phyloP scores from a whole-genome alignment of 2,797 vertebrate genomes.

The Bradypodion pumilum region DNA sequence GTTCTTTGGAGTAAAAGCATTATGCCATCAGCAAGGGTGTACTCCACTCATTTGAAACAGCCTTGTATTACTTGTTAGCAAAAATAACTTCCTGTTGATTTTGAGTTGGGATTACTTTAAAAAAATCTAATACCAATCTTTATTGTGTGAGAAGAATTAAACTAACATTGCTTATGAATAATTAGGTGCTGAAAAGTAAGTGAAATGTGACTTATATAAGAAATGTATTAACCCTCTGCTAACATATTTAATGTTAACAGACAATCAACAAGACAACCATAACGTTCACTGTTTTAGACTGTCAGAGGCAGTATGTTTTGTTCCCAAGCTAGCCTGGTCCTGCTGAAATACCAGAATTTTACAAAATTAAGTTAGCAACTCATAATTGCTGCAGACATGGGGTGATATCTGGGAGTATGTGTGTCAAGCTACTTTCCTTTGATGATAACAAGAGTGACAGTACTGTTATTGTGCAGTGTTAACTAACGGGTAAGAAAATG shows the following conservation, averaged over 20 bases:
- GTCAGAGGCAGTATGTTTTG: not conserved
- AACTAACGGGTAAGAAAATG: not conserved
- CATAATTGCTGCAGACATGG: not conserved
- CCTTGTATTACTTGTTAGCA: not conserved
- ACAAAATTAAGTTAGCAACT: not conserved
- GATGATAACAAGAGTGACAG: no score
- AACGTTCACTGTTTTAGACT: not conserved
- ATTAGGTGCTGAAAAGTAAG: conserved; percentile 1
- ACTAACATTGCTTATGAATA: not conserved
- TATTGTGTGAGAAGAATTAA: not conserved
- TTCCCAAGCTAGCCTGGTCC: not conserved
- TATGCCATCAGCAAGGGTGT: conserved; percentile 19
- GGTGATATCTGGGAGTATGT: no score
- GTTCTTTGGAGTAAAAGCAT: not conserved
- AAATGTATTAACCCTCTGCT: not conserved
- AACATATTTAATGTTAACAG: not conserved
- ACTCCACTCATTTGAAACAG: conserved; percentile 25
- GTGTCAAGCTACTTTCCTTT: not conserved
- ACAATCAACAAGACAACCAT: not conserved
- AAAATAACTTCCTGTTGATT: not conserved
- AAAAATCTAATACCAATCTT: conserved; percentile 4
- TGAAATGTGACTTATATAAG: not conserved
- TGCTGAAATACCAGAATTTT: not conserved
- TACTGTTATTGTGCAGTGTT: not conserved
- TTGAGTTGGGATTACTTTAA: conserved; percentile 31